Evolutionary conservation across 2,888 invertebrate genomes (phyloP), one percentile per base, ranked within the genome.

Genomic region (Psylliodes chrysocephalus): DNA sequence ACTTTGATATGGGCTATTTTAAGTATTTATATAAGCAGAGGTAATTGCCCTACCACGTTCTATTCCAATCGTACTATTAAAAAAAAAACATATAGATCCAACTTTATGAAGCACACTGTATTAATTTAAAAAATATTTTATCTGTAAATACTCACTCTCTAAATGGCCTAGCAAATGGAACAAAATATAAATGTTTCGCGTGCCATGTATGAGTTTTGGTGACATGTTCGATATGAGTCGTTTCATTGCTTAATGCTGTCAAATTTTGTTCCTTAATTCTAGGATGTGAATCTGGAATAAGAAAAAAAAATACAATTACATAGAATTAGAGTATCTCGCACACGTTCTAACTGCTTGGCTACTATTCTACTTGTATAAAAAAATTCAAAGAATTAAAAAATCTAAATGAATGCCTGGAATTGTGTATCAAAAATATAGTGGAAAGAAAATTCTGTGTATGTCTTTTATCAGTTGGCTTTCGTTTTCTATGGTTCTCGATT

Each of bases 81-180:
- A 5, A 5, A 5, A 5, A 5, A 7, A 25, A 25, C 25, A 5
- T 25, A 5, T 5, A 5, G 4, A 5, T 25, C 25, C 25, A 7
- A 25, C 25, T 6, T n/a, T 3, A n/a, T n/a, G n/a, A n/a, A n/a
- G n/a, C n/a, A n/a, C n/a, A n/a, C n/a, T n/a, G n/a, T n/a, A n/a
- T n/a, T n/a, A 8, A n/a, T 33, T 10, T 33, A 33, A 33, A 2
- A 3, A 25, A 25, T 25, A 5, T 5, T 5, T 33, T 10, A 33
- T 8, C 8, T 33, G 2, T 33, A n/a, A 10, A 35, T 35, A 57
- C 17, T 52, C 42, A 60, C 60, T 12, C 18, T 53, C 14, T 12
- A 10, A 12, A 46, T 18, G 59, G 63, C 25, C n/a, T 53, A 0
- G 46, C 57, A 15, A 63, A 63, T 3, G 63, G 63, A 33, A 63